Evolutionary conservation across 2,888 invertebrate genomes (phyloP).

Genomic region (Torymus aiolomorphi): DNA sequence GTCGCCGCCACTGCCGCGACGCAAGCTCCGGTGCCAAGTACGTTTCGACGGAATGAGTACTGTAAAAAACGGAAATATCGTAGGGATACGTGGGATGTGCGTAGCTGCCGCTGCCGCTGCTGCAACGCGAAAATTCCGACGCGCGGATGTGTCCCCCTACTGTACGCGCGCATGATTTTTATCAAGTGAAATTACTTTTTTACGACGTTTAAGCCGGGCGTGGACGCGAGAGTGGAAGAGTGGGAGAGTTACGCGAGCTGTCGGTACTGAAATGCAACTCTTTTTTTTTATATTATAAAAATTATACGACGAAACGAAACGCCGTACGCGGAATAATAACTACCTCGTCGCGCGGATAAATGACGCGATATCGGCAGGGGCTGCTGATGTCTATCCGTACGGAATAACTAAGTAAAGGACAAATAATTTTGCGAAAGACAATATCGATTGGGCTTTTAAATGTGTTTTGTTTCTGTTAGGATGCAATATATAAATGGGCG

Average conservation of each 20-base stretch:
- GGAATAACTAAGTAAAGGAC: no score
- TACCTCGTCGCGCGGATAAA: neutral
- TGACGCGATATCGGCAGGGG: neutral
- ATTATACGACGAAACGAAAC: slow-evolving; percentile 10
- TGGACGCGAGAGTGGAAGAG: no score
- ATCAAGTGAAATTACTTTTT: slow-evolving; percentile 48
- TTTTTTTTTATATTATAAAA: slow-evolving; percentile 44
- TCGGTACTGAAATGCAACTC: slow-evolving; percentile 29
- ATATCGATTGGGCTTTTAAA: no score
- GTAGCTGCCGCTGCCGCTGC: no score
- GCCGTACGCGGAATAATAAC: slow-evolving; percentile 16
- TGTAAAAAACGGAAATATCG: slow-evolving; percentile 45
- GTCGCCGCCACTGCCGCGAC: slow-evolving; percentile 47
- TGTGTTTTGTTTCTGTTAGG: no score
- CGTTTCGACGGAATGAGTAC: slow-evolving; percentile 50
- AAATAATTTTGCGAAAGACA: no score
- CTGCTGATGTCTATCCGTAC: no score
- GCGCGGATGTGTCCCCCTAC: neutral
- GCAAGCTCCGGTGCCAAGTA: slow-evolving; percentile 56
- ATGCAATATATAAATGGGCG: no score
- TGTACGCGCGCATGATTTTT: slow-evolving; percentile 47
- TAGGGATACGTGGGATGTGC: slow-evolving; percentile 3
- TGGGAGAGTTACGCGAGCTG: neutral
- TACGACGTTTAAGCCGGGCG: slow-evolving; percentile 29
- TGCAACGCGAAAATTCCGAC: slow-evolving; percentile 52